These are phyloP conservation scores for Chaetogeoica ovagalla DNA, from an alignment of 2,888 invertebrate species.

Conservation along the genomic window DNA sequence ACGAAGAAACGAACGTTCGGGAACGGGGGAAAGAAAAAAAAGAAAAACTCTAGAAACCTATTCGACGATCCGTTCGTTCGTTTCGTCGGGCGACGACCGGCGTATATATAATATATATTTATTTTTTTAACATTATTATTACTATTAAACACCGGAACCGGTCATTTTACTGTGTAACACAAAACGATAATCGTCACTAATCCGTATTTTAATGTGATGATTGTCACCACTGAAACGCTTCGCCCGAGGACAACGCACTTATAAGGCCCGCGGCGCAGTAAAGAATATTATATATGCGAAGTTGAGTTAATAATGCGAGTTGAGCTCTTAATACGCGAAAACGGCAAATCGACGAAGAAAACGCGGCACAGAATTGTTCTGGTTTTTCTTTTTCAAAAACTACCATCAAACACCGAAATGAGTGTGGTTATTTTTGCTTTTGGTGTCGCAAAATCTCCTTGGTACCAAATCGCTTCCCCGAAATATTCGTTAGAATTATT, in stretches of 20 bases:
- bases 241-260: slow-evolving; percentile 1
- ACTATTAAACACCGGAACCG: slow-evolving; percentile 9
- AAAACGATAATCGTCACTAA: slow-evolving; percentile 12
- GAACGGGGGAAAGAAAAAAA: neutral
- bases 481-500: no score
- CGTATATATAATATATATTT: no score
- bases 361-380: no score
- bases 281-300: neutral
- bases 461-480: no score
- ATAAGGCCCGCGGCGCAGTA: slow-evolving; percentile 26
- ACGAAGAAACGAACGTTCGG: neutral
- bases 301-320: no score
- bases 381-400: no score
- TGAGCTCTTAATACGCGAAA: no score
- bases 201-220: neutral
- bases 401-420: no score
- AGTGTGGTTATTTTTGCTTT: no score
- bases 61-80: slow-evolving; percentile 9
- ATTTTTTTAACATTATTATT: no score
- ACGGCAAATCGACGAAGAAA: no score
- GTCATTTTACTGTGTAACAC: slow-evolving; percentile 35
- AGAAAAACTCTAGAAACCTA: neutral
- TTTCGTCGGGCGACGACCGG: neutral
- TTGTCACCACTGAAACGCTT: slow-evolving; percentile 31
- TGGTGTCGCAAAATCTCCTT: no score